Evolutionary conservation across 1,140 invertebrate genomes (phyloP).

Genomic region (Hycleus phaleratus): DNA sequence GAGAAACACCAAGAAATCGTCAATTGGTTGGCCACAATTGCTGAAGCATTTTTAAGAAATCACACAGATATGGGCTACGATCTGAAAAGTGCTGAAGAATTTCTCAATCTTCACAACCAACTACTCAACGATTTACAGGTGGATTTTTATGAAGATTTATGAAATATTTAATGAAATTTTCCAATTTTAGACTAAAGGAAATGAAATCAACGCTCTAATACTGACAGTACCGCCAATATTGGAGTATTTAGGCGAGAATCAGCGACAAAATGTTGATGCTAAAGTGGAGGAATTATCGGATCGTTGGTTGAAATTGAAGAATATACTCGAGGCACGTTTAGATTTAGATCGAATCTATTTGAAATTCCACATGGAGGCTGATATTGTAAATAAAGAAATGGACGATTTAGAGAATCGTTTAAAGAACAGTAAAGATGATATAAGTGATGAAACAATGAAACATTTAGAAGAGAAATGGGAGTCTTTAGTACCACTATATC

Average conservation of each 20-base stretch:
- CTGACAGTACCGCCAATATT: conserved; percentile 57
- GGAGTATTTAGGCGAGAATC: conserved; percentile 57
- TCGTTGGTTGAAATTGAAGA: conserved; percentile 58
- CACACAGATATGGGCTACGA: conserved; percentile 69
- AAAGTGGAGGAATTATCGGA: conserved; percentile 55
- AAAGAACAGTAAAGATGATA: conserved; percentile 38
- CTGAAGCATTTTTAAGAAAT: conserved; percentile 63
- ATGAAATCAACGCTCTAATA: conserved; percentile 56
- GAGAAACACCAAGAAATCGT: conserved; percentile 63
- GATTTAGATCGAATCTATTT: conserved; percentile 58
- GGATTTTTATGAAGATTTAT: conserved; percentile 22
- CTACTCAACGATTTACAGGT: conserved; percentile 68
- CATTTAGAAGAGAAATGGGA: conserved; percentile 55
- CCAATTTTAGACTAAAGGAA: conserved; percentile 53
- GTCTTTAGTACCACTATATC: conserved; percentile 50
- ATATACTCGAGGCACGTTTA: conserved; percentile 55
- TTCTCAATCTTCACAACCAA: conserved; percentile 66
- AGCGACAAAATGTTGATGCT: conserved; percentile 53
- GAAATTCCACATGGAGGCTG: conserved; percentile 64
- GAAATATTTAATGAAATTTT: conserved; percentile 1
- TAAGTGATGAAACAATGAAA: conserved; percentile 48
- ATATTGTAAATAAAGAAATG: conserved; percentile 57
- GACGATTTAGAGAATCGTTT: conserved; percentile 56
- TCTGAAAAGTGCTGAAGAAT: conserved; percentile 62
- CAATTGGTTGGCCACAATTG: conserved; percentile 63